Conservation (phyloP, 2,113 vertebrate genomes). For the Microtus ochrogaster region DNA sequence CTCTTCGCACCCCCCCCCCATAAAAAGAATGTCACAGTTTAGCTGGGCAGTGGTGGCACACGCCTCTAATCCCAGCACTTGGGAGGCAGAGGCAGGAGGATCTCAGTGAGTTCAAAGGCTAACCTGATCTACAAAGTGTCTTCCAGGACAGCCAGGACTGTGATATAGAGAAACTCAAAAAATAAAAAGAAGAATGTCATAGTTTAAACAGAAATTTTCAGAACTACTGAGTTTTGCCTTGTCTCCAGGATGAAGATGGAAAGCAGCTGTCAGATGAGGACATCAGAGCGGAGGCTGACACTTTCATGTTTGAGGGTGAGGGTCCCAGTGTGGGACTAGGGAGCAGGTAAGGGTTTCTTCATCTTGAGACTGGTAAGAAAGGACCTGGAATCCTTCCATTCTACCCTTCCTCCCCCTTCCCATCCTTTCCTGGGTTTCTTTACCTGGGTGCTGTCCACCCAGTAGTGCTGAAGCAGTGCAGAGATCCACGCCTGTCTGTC, state of each 20-base stretch:
- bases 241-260: slow-evolving; percentile 90
- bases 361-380: background rate
- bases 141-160: too few relatives aligned
- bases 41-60: too few relatives aligned
- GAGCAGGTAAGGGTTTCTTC: background rate
- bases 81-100: too few relatives aligned
- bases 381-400: too few relatives aligned
- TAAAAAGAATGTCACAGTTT: too few relatives aligned
- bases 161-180: too few relatives aligned
- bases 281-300: slow-evolving; percentile 91
- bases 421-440: background rate
- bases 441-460: background rate
- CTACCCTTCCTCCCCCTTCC: background rate
- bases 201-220: background rate
- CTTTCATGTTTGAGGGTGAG: slow-evolving; percentile 95
- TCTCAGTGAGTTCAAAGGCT: too few relatives aligned
- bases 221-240: background rate
- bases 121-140: too few relatives aligned
- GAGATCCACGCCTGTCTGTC: background rate
- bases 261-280: slow-evolving; percentile 88
- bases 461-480: background rate
- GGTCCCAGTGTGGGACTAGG: too few relatives aligned
- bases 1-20: too few relatives aligned
- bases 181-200: background rate
- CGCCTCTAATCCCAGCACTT: too few relatives aligned